These are phyloP conservation scores for Latrodectus hesperus DNA, from an alignment of 2,888 invertebrate species.

Conservation along the genomic window DNA sequence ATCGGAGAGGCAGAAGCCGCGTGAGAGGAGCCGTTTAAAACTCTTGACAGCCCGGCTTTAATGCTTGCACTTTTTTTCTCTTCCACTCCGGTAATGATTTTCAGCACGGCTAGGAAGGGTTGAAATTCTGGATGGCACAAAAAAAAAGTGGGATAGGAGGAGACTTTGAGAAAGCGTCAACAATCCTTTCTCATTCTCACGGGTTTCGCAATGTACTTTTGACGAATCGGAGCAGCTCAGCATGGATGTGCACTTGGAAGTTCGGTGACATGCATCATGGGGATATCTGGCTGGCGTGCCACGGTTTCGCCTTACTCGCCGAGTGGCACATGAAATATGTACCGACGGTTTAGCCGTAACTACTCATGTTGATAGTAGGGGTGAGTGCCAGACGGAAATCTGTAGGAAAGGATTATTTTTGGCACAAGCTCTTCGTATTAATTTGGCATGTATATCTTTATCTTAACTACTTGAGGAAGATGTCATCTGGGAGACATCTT, in stretches of 20 bases:
- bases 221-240: conserved; percentile 33
- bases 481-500: no score
- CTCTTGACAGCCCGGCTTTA: conserved; percentile 45
- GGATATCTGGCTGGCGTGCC: neutral
- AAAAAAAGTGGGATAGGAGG: neutral
- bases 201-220: conserved; percentile 4
- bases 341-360: neutral
- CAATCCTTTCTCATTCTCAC: conserved; percentile 35
- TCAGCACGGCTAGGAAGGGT: conserved; percentile 29
- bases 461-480: neutral
- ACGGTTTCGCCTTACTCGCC: neutral
- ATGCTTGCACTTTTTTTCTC: conserved; percentile 11
- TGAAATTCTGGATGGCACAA: neutral
- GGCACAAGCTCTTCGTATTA: neutral
- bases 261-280: neutral
- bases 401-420: neutral
- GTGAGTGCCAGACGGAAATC: neutral
- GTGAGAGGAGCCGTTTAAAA: conserved; percentile 52
- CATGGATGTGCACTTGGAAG: neutral
- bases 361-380: neutral
- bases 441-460: neutral
- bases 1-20: conserved; percentile 21
- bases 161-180: conserved; percentile 23
- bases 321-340: conserved; percentile 7
- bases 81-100: conserved; percentile 18